Evolutionary conservation across 1,140 invertebrate species (phyloP), one percentile per base, ranked within the genome.

Genomic region (Neoseiulus cucumeris): DNA sequence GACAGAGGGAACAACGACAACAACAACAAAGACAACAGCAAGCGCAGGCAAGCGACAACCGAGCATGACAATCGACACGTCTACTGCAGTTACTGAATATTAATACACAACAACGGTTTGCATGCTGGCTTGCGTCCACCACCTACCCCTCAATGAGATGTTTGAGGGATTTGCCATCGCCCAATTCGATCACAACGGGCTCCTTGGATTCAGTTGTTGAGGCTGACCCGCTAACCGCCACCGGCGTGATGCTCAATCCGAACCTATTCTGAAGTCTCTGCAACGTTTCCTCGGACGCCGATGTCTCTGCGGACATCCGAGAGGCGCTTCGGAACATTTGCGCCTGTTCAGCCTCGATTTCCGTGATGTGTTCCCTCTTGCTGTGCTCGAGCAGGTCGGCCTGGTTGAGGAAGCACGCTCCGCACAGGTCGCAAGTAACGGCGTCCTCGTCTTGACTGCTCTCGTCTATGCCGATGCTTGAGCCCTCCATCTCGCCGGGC

Each of bases 321-420:
- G 74, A 14, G 72, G 64, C 9, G 69, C 68, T 30, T 72, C 72
- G 7, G 72, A 73, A 25, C 69, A 70, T 66, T 73, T 74, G 66
- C 29, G 66, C 66, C 22, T 67, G 22, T 41, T 66, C 28, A 66
- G 33, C 42, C 20, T 59, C 28, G 22, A 59, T 51, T 42, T 41
- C 22, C 18, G 25, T 41, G 30, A 74, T 71, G 64, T 76, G 75
- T 47, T 73, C 72, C 44, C 70, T 67, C 39, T 72, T 67, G 41
- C 75, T 68, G 67, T 76, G 75, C 28, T 74, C 73, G 69, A 75
- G 74, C 4, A 76, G 65, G 64, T 76, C 75, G 7, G 73, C 73
- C 30, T 72, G 66, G 66, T 75, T 59, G 51, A 59, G 51, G 51
- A 59, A 59, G 51, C 51, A 59, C 51, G 51, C 51, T 25, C 51